Evolutionary conservation across 1,140 invertebrate species (phyloP).

Genomic region (Calephelis nemesis): DNA sequence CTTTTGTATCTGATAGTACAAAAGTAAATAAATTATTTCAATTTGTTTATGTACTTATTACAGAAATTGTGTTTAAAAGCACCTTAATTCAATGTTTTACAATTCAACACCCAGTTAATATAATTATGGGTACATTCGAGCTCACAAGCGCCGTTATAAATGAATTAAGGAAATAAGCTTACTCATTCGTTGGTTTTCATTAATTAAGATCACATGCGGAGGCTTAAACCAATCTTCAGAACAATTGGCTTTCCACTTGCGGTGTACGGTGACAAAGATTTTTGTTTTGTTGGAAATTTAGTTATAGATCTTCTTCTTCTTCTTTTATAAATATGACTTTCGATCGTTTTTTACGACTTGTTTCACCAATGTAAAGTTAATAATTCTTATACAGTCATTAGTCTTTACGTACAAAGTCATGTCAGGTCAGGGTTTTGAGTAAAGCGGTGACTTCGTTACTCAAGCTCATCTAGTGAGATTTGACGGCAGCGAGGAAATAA

Average conservation of each 20-base stretch:
- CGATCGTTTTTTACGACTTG: too few species aligned
- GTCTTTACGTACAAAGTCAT: too few species aligned
- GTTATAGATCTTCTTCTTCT: too few species aligned
- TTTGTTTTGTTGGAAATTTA: background rate
- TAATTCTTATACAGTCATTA: too few species aligned
- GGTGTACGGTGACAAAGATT: conserved; percentile 35
- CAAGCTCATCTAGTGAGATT: too few species aligned
- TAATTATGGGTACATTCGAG: background rate
- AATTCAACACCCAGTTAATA: conserved; percentile 14
- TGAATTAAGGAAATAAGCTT: conserved; percentile 73
- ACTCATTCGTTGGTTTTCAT: conserved; percentile 74
- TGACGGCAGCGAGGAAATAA: too few species aligned
- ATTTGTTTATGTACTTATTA: conserved; percentile 1
- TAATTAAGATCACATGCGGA: conserved; percentile 75
- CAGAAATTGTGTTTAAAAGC: conserved; percentile 2
- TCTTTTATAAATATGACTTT: too few species aligned
- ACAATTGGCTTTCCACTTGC: conserved; percentile 65
- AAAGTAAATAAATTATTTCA: background rate
- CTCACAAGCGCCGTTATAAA: conserved; percentile 29
- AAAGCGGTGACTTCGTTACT: too few species aligned
- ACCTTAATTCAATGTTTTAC: conserved; percentile 8
- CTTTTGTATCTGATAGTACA: too few species aligned
- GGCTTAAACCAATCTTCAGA: conserved; percentile 70
- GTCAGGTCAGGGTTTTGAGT: too few species aligned
- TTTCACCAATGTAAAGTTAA: too few species aligned